phyloP scores from a whole-genome alignment of 1,140 invertebrate species.

The Drosophila equinoxialis region DNA sequence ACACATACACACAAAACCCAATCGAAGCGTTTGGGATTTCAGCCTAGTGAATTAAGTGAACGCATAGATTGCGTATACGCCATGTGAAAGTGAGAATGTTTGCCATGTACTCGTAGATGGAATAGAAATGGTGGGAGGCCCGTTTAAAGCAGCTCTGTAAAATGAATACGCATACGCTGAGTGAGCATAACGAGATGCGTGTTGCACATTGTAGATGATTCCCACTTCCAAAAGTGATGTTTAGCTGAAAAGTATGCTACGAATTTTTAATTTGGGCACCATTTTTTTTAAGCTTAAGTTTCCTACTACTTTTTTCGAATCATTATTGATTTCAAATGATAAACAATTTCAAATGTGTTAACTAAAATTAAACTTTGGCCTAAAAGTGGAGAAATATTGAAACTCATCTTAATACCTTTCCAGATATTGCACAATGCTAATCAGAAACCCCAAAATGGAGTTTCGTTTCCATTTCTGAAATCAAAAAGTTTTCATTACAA shows the following conservation, averaged over 20 bases:
- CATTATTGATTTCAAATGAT: too few species aligned
- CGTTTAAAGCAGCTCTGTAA: neutral
- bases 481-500: too few species aligned
- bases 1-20: neutral
- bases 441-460: neutral
- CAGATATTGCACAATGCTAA: too few species aligned
- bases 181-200: neutral
- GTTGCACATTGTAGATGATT: neutral
- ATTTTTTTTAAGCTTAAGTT: too few species aligned
- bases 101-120: neutral
- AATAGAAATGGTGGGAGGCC: neutral
- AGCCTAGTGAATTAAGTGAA: constrained; percentile 57
- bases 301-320: too few species aligned
- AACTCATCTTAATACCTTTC: too few species aligned
- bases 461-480: neutral
- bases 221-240: neutral
- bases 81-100: constrained; percentile 17
- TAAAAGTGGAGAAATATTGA: too few species aligned
- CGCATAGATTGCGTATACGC: constrained; percentile 59
- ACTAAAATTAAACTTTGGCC: too few species aligned
- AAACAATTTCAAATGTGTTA: too few species aligned
- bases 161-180: neutral
- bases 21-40: constrained; percentile 56
- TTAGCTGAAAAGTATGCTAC: constrained; percentile 3
- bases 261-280: neutral